Percentiles rank a stretch among this genome's conserved stretches.
Evolutionary conservation across 1,140 invertebrate species (phyloP).

Genomic region (Maniola jurtina): DNA sequence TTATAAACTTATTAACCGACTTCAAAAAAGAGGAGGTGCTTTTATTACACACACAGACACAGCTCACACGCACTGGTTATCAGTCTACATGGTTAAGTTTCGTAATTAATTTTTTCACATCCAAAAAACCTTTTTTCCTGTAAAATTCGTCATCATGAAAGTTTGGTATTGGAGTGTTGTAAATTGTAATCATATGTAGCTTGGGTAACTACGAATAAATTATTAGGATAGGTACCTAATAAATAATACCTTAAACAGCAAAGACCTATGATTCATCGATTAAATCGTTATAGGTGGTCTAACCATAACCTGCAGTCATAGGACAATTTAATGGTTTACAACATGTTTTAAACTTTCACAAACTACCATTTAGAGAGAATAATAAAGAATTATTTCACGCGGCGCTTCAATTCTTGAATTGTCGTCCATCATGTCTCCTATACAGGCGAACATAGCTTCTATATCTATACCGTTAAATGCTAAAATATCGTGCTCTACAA

Average conservation of each 20-base stretch:
- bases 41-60: too few relatives aligned
- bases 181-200: too few relatives aligned
- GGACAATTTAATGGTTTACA: slow-evolving; percentile 17
- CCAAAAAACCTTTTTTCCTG: too few relatives aligned
- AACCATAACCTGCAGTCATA: slow-evolving; percentile 15
- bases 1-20: too few relatives aligned
- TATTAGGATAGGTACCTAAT: neutral
- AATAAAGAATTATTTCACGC: slow-evolving; percentile 47
- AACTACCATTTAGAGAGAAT: slow-evolving; percentile 23
- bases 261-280: neutral
- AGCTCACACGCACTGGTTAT: too few relatives aligned
- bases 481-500: neutral
- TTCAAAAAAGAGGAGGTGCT: too few relatives aligned
- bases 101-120: too few relatives aligned
- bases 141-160: too few relatives aligned
- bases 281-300: slow-evolving; percentile 24
- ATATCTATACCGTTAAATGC: neutral
- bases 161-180: too few relatives aligned
- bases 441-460: neutral
- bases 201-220: too few relatives aligned
- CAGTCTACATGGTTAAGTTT: too few relatives aligned
- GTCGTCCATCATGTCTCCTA: neutral
- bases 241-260: neutral
- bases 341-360: slow-evolving; percentile 20
- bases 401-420: slow-evolving; percentile 46